Conservation (phyloP, 2,113 vertebrate species). For the Arizona elegans region DNA sequence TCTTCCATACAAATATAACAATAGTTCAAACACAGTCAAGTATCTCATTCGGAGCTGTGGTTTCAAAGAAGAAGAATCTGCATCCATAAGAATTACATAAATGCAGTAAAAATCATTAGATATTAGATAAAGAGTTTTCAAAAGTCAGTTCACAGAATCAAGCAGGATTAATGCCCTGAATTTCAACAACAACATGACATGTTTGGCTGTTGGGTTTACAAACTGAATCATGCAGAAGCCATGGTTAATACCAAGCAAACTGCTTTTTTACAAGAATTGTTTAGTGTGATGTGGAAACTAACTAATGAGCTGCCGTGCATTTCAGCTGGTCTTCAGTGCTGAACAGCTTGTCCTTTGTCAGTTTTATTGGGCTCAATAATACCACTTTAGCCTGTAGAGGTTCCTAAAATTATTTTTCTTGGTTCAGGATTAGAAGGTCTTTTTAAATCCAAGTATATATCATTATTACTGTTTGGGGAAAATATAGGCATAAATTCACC, state of each 20-base stretch:
- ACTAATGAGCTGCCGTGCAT: background rate
- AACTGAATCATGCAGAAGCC: background rate
- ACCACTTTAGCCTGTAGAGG: background rate
- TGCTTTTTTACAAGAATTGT: background rate
- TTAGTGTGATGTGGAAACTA: background rate
- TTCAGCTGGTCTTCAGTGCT: background rate
- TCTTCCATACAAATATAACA: background rate
- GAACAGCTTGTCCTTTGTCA: slow-evolving; percentile 27
- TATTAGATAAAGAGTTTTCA: background rate
- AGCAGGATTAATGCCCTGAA: background rate
- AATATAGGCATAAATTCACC: background rate
- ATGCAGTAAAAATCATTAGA: background rate
- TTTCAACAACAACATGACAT: background rate
- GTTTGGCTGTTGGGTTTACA: background rate
- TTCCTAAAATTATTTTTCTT: background rate
- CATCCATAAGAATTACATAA: background rate
- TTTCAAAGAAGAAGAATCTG: background rate
- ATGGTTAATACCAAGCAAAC: background rate
- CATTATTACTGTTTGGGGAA: background rate
- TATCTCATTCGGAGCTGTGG: background rate
- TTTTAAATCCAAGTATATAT: background rate
- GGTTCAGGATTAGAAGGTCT: background rate
- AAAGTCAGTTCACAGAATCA: background rate
- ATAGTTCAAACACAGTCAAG: background rate
- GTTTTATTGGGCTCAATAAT: background rate